A percentile compares a stretch with the other conserved stretches of the same genome.
phyloP scores from a whole-genome alignment of 1,140 invertebrate species.

The Paraescarpia echinospica region DNA sequence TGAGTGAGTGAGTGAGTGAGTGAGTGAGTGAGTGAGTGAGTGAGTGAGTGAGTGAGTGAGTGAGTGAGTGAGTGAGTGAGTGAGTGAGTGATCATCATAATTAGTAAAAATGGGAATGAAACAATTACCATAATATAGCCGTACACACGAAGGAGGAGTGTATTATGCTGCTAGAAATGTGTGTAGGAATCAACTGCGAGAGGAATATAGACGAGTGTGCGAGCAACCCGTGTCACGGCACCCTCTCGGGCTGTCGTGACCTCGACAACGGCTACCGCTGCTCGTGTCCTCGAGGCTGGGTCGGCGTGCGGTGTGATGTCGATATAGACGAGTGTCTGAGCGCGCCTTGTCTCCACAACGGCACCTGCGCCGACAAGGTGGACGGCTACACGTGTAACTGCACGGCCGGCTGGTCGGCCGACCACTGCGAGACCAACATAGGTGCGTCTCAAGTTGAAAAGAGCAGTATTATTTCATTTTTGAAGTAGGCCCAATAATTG shows the following conservation, averaged over 20 bases:
- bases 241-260: conserved; percentile 87
- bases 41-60: too few species aligned
- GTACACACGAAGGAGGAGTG: too few species aligned
- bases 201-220: conserved; percentile 30
- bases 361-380: conserved; percentile 8
- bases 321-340: conserved; percentile 22
- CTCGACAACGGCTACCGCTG: conserved; percentile 63
- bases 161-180: not conserved
- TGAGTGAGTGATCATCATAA: too few species aligned
- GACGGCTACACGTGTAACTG: not conserved
- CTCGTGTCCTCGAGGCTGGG: conserved; percentile 64
- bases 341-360: conserved; percentile 23
- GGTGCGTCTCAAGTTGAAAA: not conserved
- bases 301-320: conserved; percentile 32
- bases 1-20: too few species aligned
- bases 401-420: conserved; percentile 22
- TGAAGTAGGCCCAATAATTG: too few species aligned
- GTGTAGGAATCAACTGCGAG: conserved; percentile 74
- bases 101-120: too few species aligned
- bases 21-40: too few species aligned
- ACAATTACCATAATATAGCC: too few species aligned
- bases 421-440: conserved; percentile 20
- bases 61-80: too few species aligned
- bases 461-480: not conserved
- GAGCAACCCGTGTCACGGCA: conserved; percentile 69